A percentile compares a stretch with the other conserved stretches of the same genome.
Evolutionary conservation across 2,113 vertebrate species (phyloP).

Genomic region (Zingel zingel): DNA sequence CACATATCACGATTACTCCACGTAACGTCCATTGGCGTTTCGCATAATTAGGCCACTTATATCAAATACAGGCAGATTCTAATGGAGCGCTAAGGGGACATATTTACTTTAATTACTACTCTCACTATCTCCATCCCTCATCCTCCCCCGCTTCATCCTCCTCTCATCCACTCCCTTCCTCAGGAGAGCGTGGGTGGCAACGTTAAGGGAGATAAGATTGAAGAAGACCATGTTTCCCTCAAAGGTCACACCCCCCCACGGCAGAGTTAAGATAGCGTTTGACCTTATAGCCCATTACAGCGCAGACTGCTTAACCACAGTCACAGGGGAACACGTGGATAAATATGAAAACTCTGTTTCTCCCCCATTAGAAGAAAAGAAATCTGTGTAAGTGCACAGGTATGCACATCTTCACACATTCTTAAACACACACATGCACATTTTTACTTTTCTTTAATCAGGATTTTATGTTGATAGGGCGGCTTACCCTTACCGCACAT

Average conservation of each 20-base stretch:
- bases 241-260: constrained; percentile 71
- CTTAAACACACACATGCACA: too few relatives aligned
- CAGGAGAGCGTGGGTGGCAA: constrained; percentile 31
- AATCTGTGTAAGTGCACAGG: constrained; percentile 8
- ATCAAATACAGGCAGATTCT: constrained; percentile 69
- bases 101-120: constrained; percentile 79
- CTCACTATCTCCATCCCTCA: constrained; percentile 62
- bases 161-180: constrained; percentile 40
- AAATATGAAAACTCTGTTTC: constrained; percentile 31
- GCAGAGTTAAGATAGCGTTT: constrained; percentile 73
- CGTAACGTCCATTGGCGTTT: constrained; percentile 56
- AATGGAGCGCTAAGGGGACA: constrained; percentile 75
- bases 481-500: too few relatives aligned
- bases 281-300: constrained; percentile 66
- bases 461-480: too few relatives aligned
- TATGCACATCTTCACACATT: neutral
- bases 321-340: constrained; percentile 46
- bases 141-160: constrained; percentile 31
- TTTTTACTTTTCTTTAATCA: too few relatives aligned
- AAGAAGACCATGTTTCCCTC: constrained; percentile 58
- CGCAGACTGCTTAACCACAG: constrained; percentile 41
- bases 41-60: constrained; percentile 77
- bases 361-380: constrained; percentile 10
- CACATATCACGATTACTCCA: constrained; percentile 49
- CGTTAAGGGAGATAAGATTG: constrained; percentile 60